Base-by-base conservation (phyloP, 1,140 invertebrate species). In the Drosophila ogumai region DNA sequence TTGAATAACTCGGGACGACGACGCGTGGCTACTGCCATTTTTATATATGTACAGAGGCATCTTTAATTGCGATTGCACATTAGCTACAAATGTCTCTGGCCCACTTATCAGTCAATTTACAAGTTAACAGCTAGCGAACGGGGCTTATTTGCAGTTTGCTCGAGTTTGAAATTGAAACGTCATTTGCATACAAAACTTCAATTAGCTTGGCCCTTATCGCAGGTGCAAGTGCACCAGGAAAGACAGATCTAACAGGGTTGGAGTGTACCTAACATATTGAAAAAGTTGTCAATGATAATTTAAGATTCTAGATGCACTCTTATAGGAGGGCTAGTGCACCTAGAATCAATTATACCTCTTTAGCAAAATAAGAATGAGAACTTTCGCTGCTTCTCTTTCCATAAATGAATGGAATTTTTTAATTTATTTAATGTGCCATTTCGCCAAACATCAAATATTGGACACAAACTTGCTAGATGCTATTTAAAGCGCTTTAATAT, bases 401-500 rank as follows among this genome's bases (percentile, higher is more conserved):
- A 19, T 52, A 5, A 38, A 38, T 34, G 55, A 50, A 47, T 50
- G 32, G 6, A 44, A 58, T 63, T 86, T 77, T 85, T 74, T 82
- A 87, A 87, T 86, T 82, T 52, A 87, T 87, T 86, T 82, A 85
- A 60, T 75, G 77, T 79, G 59, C 25, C 43, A 54, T 40, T 17
- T 17, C 41, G 12, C 17, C 58, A 64, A 28, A 52, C 68, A 67
- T 67, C 60, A 52, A 17, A 40, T 57, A 40, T 46, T 52, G 73
- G 63, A 47, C 46, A 66, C 63, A 74, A 19, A 32, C n/a, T 25
- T n/a, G 5, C 31, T 65, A 60, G 79, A 79, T 81, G 75, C 82
- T 81, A 81, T 86, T 86, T 86, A 77, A 78, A 85, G 75, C 82
- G 75, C 69, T 81, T 84, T 82, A 63, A 40, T 84, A 84, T 80